These are phyloP conservation scores for Hoplias malabaricus DNA, from an alignment of 2,113 vertebrate genomes.

Conservation along the genomic window DNA sequence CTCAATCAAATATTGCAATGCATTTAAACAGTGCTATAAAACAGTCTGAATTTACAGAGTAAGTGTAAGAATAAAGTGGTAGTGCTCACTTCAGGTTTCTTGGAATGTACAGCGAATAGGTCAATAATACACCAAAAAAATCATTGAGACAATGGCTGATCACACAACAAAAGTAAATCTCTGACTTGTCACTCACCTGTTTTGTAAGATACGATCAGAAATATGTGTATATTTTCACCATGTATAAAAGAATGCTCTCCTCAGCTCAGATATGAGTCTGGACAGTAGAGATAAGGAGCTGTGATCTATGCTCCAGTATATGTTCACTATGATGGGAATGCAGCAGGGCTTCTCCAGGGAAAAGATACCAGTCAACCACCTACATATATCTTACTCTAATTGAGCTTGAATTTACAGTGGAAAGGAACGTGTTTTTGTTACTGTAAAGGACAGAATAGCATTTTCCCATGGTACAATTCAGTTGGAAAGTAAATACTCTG, in stretches of 20 bases:
- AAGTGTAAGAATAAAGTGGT: too few species aligned
- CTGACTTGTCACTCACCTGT: not conserved
- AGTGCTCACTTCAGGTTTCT: not conserved
- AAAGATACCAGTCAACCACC: not conserved
- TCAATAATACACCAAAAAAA: not conserved
- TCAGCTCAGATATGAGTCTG: not conserved
- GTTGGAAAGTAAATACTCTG: too few species aligned
- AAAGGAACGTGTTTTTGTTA: not conserved
- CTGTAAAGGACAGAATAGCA: not conserved
- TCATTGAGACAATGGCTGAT: not conserved
- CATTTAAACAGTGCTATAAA: not conserved
- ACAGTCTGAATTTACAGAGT: too few species aligned
- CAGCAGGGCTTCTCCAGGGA: conserved; percentile 1
- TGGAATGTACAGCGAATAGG: not conserved
- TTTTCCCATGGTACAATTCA: not conserved
- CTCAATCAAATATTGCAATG: not conserved
- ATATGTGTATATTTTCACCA: not conserved
- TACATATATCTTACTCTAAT: not conserved
- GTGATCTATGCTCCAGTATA: conserved; percentile 8
- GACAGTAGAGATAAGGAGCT: conserved; percentile 11
- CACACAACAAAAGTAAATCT: not conserved
- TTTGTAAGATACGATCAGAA: not conserved
- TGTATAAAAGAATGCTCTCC: not conserved
- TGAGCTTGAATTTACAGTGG: not conserved
- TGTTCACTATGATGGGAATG: not conserved